These are phyloP conservation scores for Erythrocebus patas DNA, from an alignment of 2,113 vertebrate species.

Conservation along the genomic window DNA sequence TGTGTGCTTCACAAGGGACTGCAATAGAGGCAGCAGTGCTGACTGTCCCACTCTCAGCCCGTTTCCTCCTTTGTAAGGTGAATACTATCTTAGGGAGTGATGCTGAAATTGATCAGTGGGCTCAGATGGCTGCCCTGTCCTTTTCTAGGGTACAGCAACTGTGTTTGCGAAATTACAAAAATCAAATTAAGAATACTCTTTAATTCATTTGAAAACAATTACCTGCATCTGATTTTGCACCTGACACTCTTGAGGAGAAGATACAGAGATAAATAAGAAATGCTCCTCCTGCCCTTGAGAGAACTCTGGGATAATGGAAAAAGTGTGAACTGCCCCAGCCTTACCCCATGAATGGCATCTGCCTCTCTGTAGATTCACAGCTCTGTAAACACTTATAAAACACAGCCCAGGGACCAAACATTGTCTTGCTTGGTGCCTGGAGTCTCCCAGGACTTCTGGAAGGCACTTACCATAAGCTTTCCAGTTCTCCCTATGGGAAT, in stretches of 20 bases:
- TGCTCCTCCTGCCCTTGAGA: not conserved
- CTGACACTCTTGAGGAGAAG: not conserved
- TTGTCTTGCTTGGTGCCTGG: not conserved
- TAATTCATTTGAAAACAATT: not conserved
- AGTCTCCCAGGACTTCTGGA: not conserved
- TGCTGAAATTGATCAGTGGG: too few relatives aligned
- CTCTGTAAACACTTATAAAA: not conserved
- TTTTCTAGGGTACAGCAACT: not conserved
- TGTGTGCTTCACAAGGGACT: not conserved
- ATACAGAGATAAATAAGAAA: not conserved
- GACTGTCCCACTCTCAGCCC: accelerated
- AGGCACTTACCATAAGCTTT: not conserved
- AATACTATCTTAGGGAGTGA: too few relatives aligned
- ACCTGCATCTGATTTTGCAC: not conserved
- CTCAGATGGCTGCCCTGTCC: not conserved
- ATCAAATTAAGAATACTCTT: not conserved
- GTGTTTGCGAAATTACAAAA: not conserved
- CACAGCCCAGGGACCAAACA: not conserved
- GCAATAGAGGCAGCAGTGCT: accelerated
- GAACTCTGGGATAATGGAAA: not conserved
- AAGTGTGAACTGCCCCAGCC: not conserved
- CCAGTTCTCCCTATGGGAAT: not conserved
- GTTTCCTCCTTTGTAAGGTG: too few relatives aligned
- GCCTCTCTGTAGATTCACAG: not conserved
- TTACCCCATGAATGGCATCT: not conserved